These are phyloP conservation scores for Chiloscyllium plagiosum DNA, from an alignment of 2,113 vertebrate species.

Conservation along the genomic window DNA sequence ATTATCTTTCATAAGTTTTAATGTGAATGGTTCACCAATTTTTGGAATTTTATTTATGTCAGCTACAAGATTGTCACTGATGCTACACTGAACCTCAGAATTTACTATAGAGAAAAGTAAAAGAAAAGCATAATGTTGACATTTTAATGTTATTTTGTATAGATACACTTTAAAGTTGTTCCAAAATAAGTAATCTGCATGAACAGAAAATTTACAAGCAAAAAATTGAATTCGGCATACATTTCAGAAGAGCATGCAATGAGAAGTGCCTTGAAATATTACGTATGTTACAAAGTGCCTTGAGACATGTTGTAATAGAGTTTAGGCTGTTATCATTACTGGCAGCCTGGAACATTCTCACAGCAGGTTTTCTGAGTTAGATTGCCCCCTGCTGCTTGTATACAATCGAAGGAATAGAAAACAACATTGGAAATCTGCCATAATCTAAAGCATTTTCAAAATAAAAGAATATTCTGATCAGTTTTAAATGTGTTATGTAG, in stretches of 20 bases:
- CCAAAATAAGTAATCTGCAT: slow-evolving; percentile 23
- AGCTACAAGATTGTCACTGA: neutral
- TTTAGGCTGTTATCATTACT: slow-evolving; percentile 24
- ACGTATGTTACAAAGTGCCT: neutral
- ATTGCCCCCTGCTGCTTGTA: slow-evolving; percentile 58
- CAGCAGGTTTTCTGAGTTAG: slow-evolving; percentile 49
- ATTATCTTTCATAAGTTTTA: neutral
- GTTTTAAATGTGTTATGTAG: neutral
- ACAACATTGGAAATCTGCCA: slow-evolving; percentile 39
- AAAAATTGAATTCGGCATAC: neutral
- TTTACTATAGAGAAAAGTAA: neutral
- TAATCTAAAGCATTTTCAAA: slow-evolving; percentile 31
- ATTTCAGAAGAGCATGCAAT: neutral
- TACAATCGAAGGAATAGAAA: slow-evolving; percentile 44
- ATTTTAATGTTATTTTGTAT: neutral
- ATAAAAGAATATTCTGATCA: slow-evolving; percentile 12
- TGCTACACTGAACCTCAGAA: neutral
- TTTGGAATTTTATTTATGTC: neutral
- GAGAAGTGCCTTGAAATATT: neutral
- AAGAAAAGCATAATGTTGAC: neutral
- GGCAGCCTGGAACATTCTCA: slow-evolving; percentile 35
- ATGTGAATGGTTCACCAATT: neutral
- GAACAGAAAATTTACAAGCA: slow-evolving; percentile 1
- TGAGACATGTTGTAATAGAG: slow-evolving; percentile 16
- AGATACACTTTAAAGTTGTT: neutral